phyloP scores from a whole-genome alignment of 2,113 vertebrate genomes.

The Oriolus oriolus region DNA sequence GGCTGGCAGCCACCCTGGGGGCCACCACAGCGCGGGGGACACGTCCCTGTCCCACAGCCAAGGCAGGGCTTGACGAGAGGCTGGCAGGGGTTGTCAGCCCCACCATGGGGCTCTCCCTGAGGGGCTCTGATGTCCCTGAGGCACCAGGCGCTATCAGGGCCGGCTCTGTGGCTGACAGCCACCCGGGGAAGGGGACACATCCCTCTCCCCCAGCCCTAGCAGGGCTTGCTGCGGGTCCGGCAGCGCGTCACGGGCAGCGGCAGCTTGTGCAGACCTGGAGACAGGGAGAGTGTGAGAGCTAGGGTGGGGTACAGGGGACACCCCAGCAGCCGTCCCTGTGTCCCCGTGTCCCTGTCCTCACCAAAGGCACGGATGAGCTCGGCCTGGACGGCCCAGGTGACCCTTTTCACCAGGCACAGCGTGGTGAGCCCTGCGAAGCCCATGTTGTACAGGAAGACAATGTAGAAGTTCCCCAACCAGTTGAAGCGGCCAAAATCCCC shows the following conservation, averaged over 20 bases:
- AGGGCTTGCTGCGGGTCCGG: slow-evolving; percentile 58
- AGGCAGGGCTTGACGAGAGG: background rate
- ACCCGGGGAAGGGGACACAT: fast-evolving
- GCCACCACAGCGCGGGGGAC: background rate
- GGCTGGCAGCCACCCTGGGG: background rate
- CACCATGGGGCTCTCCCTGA: fast-evolving
- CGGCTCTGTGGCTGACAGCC: background rate
- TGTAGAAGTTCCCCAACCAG: slow-evolving; percentile 95
- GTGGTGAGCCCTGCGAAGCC: slow-evolving; percentile 90
- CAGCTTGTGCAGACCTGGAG: slow-evolving; percentile 85
- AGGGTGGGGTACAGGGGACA: background rate
- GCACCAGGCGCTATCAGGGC: fast-evolving
- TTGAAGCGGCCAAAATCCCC: slow-evolving; percentile 94
- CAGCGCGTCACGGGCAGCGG: slow-evolving; percentile 80
- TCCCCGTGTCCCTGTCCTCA: slow-evolving; percentile 59
- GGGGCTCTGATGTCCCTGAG: background rate
- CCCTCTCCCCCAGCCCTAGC: background rate
- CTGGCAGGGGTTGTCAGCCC: background rate
- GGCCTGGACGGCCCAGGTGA: slow-evolving; percentile 88
- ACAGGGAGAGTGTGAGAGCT: background rate
- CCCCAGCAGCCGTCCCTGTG: background rate
- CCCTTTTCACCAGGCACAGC: slow-evolving; percentile 89
- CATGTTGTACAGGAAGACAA: slow-evolving; percentile 94
- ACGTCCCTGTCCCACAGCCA: background rate
- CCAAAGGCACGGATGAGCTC: slow-evolving; percentile 93